These are phyloP conservation scores for Oncorhynchus masou DNA, from an alignment of 2,113 vertebrate species.

Conservation along the genomic window DNA sequence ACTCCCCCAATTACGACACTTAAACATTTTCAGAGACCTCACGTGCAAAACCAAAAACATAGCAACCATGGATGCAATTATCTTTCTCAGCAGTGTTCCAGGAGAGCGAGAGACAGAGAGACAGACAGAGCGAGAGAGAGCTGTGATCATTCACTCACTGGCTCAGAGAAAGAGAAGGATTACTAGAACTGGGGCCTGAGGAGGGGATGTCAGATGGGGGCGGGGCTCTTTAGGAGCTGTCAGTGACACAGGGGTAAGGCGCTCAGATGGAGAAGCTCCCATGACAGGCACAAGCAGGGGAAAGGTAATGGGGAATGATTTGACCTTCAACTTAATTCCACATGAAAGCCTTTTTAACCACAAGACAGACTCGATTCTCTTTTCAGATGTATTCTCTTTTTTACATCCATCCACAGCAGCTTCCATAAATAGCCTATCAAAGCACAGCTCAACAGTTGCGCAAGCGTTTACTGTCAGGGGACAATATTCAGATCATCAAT, in stretches of 20 bases:
- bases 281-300: constrained; percentile 15
- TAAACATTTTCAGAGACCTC: constrained; percentile 40
- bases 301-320: not conserved
- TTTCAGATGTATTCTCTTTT: not conserved
- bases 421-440: constrained; percentile 3
- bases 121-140: not conserved
- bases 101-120: not conserved
- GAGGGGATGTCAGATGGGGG: not conserved
- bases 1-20: constrained; percentile 45
- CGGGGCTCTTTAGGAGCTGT: not conserved
- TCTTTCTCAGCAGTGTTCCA: constrained; percentile 26
- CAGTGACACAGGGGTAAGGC: not conserved
- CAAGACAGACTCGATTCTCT: constrained; percentile 7
- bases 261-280: constrained; percentile 13
- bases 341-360: constrained; percentile 15
- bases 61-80: constrained; percentile 44
- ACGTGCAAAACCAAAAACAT: constrained; percentile 35
- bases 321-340: constrained; percentile 5
- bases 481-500: constrained; percentile 5
- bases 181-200: constrained; percentile 3
- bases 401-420: not conserved
- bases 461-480: not conserved
- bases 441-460: not conserved
- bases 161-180: constrained; percentile 4
- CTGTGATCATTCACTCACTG: not conserved